phyloP scores from a whole-genome alignment of 2,888 invertebrate species.

The Sphinx pinastri region DNA sequence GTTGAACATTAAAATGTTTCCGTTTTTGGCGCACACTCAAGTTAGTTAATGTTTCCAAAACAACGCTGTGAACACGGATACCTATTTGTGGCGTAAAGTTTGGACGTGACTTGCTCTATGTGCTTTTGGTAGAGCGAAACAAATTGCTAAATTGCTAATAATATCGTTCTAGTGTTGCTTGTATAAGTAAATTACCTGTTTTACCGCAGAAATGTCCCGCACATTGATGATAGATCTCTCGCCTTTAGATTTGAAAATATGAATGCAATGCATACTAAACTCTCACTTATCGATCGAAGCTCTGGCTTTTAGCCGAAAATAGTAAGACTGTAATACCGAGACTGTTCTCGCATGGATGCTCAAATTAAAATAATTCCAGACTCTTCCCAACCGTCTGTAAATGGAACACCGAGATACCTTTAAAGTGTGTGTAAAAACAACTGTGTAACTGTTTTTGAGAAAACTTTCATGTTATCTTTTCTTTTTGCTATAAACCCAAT shows the following conservation, averaged over 20 bases:
- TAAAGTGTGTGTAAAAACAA: conserved; percentile 13
- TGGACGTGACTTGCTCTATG: conserved; percentile 50
- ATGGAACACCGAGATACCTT: conserved; percentile 13
- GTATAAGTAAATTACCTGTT: not conserved
- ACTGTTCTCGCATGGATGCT: conserved; percentile 13
- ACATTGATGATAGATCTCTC: not conserved
- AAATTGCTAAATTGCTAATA: conserved; percentile 28
- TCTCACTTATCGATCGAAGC: conserved; percentile 17
- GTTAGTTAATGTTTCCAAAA: conserved; percentile 80
- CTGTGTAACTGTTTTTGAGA: conserved; percentile 1
- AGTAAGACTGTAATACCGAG: conserved; percentile 1
- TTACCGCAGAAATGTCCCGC: not conserved
- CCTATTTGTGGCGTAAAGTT: conserved; percentile 63
- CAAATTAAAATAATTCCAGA: conserved; percentile 22
- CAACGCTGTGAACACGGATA: conserved; percentile 66
- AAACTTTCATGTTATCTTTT: conserved; percentile 6
- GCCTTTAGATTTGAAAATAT: not conserved
- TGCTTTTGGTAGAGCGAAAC: conserved; percentile 11
- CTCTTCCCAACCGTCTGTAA: conserved; percentile 1
- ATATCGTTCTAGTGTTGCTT: conserved; percentile 7
- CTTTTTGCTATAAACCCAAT: not conserved
- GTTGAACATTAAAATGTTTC: conserved; percentile 72
- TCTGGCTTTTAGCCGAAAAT: conserved; percentile 19
- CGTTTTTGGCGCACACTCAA: conserved; percentile 81
- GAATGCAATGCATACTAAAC: not conserved